Evolutionary conservation across 1,140 invertebrate species (phyloP), one percentile per base, ranked within the genome.

Genomic region (Coptotermes formosanus): DNA sequence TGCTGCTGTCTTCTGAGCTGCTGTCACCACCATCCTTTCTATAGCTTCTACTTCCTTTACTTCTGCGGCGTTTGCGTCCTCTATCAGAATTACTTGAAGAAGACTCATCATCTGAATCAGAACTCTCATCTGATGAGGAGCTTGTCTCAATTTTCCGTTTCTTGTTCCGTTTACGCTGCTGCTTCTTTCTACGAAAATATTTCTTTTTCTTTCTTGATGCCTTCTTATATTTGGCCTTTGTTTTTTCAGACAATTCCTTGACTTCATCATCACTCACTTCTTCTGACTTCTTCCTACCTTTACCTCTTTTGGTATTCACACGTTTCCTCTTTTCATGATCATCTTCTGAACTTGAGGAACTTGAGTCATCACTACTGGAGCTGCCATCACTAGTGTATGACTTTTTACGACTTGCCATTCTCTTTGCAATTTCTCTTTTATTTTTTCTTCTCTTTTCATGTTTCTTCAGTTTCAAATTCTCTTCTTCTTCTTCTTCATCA

Each of bases 131-230:
- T 44, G 59, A 69, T 55, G 52, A 69, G 38, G 45, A 55, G n/a
- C 85, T 85, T 12, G 45, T 85, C 32, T 85, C 59, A 0, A 69
- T 32, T 30, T 52, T 45, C n/a, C 55, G 45, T 69, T 21, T 85
- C 59, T 69, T 82, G 44, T 38, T 85, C 9, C 38, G 59, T 44
- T 82, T 69, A 21, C 38, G 45, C 21, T 64, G 38, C 23, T 85
- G 55, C 59, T 85, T 85, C 44, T 85, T 85, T 14, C 25, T 85
- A 69, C n/a, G 85, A 44, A 75, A 32, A 43, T 55, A 30, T 38
- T 85, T 85, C 45, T 85, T 85, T 30, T 75, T 85, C 32, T 81
- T 85, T 64, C 38, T 85, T 69, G 55, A 82, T 75, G 38, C 25
- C 45, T 85, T 85, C 38, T 69, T 69, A 69, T 52, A 52, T 75